These are phyloP conservation scores for Salvelinus namaycush DNA, from an alignment of 2,113 vertebrate genomes.

Conservation along the genomic window DNA sequence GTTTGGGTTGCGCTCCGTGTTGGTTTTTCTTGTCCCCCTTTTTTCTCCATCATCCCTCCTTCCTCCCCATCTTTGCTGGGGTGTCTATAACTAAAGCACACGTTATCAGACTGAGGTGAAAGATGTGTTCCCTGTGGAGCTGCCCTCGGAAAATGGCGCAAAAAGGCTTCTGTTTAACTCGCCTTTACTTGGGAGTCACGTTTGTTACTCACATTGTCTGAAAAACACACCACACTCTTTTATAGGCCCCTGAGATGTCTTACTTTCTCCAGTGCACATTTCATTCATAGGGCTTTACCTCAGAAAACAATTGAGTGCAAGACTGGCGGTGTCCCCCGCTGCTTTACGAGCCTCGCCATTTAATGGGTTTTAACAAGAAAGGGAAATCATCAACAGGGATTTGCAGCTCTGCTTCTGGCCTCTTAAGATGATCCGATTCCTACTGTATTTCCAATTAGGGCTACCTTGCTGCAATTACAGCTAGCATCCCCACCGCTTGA, in stretches of 20 bases:
- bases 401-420: conserved; percentile 52
- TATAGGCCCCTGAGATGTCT: too few relatives aligned
- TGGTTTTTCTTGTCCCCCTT: conserved; percentile 8
- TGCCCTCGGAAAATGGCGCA: conserved; percentile 57
- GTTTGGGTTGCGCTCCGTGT: background rate
- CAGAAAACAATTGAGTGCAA: too few relatives aligned
- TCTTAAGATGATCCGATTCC: conserved; percentile 23
- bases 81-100: conserved; percentile 64
- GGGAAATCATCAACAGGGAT: conserved; percentile 62
- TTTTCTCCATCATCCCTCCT: conserved; percentile 15
- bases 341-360: conserved; percentile 58
- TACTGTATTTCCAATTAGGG: conserved; percentile 34
- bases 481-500: background rate
- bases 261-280: too few relatives aligned
- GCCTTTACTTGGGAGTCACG: conserved; percentile 49
- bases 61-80: conserved; percentile 29
- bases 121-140: conserved; percentile 64
- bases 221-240: conserved; percentile 51
- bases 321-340: too few relatives aligned
- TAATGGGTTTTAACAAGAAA: conserved; percentile 70
- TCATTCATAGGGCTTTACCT: too few relatives aligned
- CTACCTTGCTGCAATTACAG: conserved; percentile 1
- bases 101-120: conserved; percentile 56
- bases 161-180: conserved; percentile 61
- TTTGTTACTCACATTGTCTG: conserved; percentile 62